A percentile compares a stretch with the other conserved stretches of the same genome.
Conservation (phyloP, 1,140 invertebrate genomes). For the Solenopsis invicta region DNA sequence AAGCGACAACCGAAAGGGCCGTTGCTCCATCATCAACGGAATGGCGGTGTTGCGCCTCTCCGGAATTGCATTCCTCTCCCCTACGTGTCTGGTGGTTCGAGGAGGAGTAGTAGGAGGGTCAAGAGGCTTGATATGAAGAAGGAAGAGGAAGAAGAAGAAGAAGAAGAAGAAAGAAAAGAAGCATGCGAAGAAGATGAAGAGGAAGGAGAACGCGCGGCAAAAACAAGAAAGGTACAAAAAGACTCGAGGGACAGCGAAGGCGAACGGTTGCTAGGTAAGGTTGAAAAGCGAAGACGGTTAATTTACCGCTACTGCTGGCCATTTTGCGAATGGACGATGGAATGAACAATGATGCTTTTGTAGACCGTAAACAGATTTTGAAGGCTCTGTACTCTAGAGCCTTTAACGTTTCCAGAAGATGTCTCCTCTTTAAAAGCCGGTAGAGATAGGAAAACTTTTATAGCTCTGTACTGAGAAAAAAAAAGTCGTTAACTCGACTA, state of each 20-base stretch:
- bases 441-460: too few relatives aligned
- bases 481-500: too few relatives aligned
- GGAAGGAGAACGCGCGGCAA: background rate
- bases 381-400: background rate
- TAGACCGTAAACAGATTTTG: background rate
- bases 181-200: background rate
- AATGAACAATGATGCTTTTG: background rate
- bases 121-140: constrained; percentile 39
- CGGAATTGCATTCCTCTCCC: constrained; percentile 60
- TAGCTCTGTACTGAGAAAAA: too few relatives aligned
- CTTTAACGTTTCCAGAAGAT: too few relatives aligned
- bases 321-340: constrained; percentile 18
- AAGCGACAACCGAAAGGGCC: constrained; percentile 36
- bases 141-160: constrained; percentile 42
- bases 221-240: constrained; percentile 55
- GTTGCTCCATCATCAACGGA: constrained; percentile 55
- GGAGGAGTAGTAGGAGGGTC: constrained; percentile 35
- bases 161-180: background rate
- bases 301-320: constrained; percentile 75
- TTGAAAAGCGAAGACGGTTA: constrained; percentile 75
- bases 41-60: constrained; percentile 50
- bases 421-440: too few relatives aligned
- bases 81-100: background rate
- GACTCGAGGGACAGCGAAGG: constrained; percentile 41
- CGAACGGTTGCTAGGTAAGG: constrained; percentile 48